Evolutionary conservation across 2,797 vertebrate species (phyloP).

Genomic region (Sebastes variabilis): DNA sequence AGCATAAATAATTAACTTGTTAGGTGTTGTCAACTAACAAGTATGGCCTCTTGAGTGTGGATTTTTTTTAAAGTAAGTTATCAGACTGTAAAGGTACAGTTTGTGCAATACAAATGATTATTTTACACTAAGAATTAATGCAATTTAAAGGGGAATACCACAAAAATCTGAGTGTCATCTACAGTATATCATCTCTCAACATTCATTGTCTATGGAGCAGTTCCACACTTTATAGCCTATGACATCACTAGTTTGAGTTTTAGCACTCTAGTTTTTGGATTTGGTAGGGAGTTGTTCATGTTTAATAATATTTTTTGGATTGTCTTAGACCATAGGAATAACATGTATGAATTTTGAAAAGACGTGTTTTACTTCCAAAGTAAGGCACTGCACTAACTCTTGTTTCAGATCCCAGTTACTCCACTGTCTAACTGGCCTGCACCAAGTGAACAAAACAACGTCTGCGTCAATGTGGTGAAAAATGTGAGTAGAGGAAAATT

Average conservation of each 20-base stretch:
- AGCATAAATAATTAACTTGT: neutral
- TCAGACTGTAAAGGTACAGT: neutral
- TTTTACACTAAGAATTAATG: neutral
- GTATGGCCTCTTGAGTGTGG: neutral
- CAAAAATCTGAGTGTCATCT: too few relatives aligned
- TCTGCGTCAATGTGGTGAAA: constrained; percentile 77
- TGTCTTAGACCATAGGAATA: too few relatives aligned
- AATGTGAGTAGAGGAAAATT: constrained; percentile 54
- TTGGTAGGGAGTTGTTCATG: too few relatives aligned
- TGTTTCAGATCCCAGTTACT: constrained; percentile 70
- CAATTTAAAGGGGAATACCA: too few relatives aligned
- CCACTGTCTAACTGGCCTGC: constrained; percentile 64
- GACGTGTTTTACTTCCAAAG: neutral
- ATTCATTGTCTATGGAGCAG: too few relatives aligned
- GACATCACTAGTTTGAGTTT: too few relatives aligned
- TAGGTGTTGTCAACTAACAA: neutral
- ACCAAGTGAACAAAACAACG: constrained; percentile 62
- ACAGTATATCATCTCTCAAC: too few relatives aligned
- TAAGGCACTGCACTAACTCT: neutral
- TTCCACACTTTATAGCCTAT: too few relatives aligned
- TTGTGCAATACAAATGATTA: neutral
- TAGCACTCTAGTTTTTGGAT: too few relatives aligned
- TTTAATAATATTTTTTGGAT: too few relatives aligned
- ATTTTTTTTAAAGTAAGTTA: neutral
- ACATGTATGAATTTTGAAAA: too few relatives aligned